These are phyloP conservation scores for Lydus trimaculatus DNA, from an alignment of 2,888 invertebrate species.

Conservation along the genomic window DNA sequence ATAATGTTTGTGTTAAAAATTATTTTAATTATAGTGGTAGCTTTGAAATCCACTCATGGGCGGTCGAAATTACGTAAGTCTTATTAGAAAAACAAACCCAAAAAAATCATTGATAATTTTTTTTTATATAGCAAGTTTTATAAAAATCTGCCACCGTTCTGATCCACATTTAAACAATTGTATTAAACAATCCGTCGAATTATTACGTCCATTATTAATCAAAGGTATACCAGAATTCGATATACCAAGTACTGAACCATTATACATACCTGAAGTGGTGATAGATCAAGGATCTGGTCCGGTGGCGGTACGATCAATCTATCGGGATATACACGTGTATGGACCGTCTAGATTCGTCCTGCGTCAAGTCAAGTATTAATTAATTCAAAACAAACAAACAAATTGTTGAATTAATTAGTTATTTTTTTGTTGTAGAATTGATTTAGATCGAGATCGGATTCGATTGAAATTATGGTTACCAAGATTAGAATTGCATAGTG, in stretches of 20 bases:
- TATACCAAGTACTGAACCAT: slow-evolving; percentile 72
- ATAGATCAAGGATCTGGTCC: slow-evolving; percentile 70
- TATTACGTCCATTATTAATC: slow-evolving; percentile 66
- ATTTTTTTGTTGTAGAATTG: slow-evolving; percentile 60
- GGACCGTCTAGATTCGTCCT: slow-evolving; percentile 70
- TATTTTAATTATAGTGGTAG: neutral
- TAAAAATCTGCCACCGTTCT: slow-evolving; percentile 71
- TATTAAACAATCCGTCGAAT: slow-evolving; percentile 68
- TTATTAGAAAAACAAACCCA: neutral
- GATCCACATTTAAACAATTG: slow-evolving; percentile 71
- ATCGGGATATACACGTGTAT: slow-evolving; percentile 66
- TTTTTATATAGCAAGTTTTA: slow-evolving; percentile 68
- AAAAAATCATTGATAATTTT: neutral
- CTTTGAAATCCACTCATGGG: slow-evolving; percentile 1
- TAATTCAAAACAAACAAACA: neutral
- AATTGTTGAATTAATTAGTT: neutral
- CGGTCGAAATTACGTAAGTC: slow-evolving; percentile 22
- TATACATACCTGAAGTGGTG: slow-evolving; percentile 67
- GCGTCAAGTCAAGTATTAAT: slow-evolving; percentile 65
- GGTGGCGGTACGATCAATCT: slow-evolving; percentile 67
- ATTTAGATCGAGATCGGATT: slow-evolving; percentile 66
- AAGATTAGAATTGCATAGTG: slow-evolving; percentile 68
- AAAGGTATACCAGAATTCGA: slow-evolving; percentile 68
- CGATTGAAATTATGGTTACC: slow-evolving; percentile 71
- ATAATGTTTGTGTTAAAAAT: neutral